These are phyloP conservation scores for Carlito syrichta DNA, from an alignment of 2,113 vertebrate genomes.

Conservation along the genomic window DNA sequence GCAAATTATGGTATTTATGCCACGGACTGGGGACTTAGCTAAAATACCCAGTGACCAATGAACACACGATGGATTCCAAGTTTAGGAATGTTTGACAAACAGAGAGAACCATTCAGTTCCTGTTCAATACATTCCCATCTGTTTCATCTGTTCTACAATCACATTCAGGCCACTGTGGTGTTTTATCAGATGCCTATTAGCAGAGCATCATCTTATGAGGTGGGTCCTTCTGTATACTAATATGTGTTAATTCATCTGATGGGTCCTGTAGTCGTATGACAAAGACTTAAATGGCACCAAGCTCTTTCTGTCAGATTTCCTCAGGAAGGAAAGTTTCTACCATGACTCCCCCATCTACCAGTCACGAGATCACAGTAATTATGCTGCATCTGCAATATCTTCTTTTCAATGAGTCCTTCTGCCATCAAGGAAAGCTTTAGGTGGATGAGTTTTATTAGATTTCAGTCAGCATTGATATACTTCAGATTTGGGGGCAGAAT, in stretches of 20 bases:
- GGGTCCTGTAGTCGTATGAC: neutral
- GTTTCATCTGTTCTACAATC: neutral
- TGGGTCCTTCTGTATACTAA: neutral
- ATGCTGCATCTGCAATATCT: neutral
- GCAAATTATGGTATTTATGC: neutral
- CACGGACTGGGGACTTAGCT: neutral
- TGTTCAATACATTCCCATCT: too few relatives aligned
- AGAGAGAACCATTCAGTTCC: neutral
- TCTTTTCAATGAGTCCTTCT: neutral
- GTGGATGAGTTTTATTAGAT: slow-evolving; percentile 20
- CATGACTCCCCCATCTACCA: neutral
- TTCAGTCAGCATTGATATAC: slow-evolving; percentile 50
- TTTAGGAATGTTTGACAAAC: neutral
- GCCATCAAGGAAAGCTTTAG: neutral
- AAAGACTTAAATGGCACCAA: neutral
- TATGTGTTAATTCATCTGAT: neutral
- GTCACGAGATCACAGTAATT: slow-evolving; percentile 54
- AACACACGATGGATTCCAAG: neutral
- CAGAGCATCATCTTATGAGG: neutral
- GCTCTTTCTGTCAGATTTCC: neutral
- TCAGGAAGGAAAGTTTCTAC: neutral
- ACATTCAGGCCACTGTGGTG: neutral
- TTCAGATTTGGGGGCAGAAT: neutral
- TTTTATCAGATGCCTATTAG: neutral
- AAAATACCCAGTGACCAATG: neutral